phyloP scores from a whole-genome alignment of 2,113 vertebrate species.

The Megalops atlanticus region DNA sequence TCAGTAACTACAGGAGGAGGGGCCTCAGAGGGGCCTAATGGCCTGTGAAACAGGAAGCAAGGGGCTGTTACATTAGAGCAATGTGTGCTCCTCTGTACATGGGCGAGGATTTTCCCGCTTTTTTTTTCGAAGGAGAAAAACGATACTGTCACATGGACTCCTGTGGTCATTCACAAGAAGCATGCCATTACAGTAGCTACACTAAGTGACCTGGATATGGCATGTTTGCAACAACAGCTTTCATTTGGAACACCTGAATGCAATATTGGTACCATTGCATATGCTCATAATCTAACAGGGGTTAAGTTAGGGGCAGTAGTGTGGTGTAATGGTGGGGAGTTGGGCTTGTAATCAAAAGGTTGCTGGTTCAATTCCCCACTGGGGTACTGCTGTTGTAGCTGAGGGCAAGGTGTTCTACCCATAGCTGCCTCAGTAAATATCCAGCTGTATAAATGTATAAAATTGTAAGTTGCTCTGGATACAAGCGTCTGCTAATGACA shows the following conservation, averaged over 20 bases:
- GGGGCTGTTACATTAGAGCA: slow-evolving; percentile 49
- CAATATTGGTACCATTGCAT: too few species aligned
- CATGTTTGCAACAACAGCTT: neutral
- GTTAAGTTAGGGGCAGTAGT: too few species aligned
- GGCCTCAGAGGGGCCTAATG: slow-evolving; percentile 84
- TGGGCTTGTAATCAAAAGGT: too few species aligned
- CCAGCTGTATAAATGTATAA: too few species aligned
- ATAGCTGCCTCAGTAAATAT: too few species aligned
- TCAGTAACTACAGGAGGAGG: slow-evolving; percentile 84
- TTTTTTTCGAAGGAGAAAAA: neutral
- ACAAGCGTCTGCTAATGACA: too few species aligned
- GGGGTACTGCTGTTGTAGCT: too few species aligned
- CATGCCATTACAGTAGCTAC: neutral
- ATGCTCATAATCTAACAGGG: too few species aligned
- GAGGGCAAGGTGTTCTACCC: too few species aligned
- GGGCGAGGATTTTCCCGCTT: slow-evolving; percentile 35
- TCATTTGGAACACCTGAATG: neutral
- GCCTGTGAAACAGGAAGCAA: slow-evolving; percentile 77
- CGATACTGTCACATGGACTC: neutral
- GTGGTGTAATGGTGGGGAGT: too few species aligned
- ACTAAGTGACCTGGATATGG: neutral
- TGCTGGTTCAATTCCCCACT: too few species aligned
- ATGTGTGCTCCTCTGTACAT: slow-evolving; percentile 46
- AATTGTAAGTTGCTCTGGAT: too few species aligned
- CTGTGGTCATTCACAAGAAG: neutral